A percentile compares a stretch with the other conserved stretches of the same genome.
These are phyloP conservation scores for Drosophila nigritarsus DNA, from an alignment of 2,888 invertebrate genomes.

Conservation along the genomic window DNA sequence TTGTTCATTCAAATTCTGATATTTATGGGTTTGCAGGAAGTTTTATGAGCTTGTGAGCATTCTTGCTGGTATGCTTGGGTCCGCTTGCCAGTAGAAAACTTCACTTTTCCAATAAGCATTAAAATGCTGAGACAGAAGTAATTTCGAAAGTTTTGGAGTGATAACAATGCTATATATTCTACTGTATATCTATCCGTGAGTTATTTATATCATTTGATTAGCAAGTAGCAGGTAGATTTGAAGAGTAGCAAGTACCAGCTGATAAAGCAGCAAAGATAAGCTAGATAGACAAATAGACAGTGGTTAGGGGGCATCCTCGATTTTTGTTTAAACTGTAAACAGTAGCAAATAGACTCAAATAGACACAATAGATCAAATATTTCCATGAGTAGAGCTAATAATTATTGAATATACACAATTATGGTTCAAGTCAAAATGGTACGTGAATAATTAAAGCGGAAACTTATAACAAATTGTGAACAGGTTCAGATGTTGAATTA, in stretches of 20 bases:
- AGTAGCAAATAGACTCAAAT: background rate
- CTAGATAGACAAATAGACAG: background rate
- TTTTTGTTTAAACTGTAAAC: background rate
- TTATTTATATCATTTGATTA: background rate
- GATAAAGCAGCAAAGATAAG: background rate
- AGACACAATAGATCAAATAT: background rate
- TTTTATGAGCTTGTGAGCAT: background rate
- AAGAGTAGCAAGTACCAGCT: background rate
- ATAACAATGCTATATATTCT: background rate
- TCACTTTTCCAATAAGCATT: background rate
- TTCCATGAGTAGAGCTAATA: background rate
- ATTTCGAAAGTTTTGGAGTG: background rate
- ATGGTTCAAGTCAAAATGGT: background rate
- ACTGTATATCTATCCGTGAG: background rate
- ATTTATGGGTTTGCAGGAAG: background rate
- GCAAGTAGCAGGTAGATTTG: background rate
- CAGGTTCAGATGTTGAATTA: background rate
- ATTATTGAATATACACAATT: background rate
- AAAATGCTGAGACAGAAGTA: background rate
- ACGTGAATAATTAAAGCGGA: background rate
- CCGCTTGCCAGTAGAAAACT: background rate
- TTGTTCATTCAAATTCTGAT: background rate
- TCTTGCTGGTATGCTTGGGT: background rate
- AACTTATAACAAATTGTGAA: conserved; percentile 11
- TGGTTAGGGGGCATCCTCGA: background rate